Base-by-base conservation (phyloP, 2,888 invertebrate genomes). In the Thysanoteuthis rhombus region DNA sequence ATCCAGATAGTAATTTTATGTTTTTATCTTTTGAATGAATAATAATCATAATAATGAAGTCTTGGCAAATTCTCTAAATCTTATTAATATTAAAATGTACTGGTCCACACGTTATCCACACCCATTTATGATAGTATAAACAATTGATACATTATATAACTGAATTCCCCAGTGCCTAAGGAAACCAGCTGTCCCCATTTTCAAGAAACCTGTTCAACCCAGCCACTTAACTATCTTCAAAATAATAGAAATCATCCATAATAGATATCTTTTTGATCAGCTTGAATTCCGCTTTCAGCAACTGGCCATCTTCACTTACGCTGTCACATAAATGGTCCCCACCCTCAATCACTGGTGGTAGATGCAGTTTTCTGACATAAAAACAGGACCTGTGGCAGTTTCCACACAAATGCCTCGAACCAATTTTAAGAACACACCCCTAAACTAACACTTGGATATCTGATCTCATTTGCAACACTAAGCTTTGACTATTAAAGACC, bases 171-270 rank as follows among this genome's bases (percentile, higher is more conserved):
- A n/a, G 36, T 75, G 75, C 75, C 75, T 36, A n/a, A n/a, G 75
- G 75, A n/a, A 75, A 75, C n/a, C n/a, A 75, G 36, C 16, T 75
- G 75, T 25, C n/a, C 36, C 36, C 75, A 75, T 75, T 75, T 52
- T 75, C 16, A 75, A 75, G 75, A 75, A 75, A 75, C 75, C 75
- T 75, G 75, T 75, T 75, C 75, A 75, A 75, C 75, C 75, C n/a
- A n/a, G n/a, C 75, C 75, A 75, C n/a, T 75, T 75, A 75, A n/a
- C 75, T 75, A 75, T 75, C 75, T 75, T 75, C n/a, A 75, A 75
- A 75, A 75, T 75, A 75, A 75, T 75, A 75, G 75, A 75, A 75
- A 75, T 75, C 75, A 75, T 36, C 75, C 75, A 75, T 75, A 75
- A 75, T 36, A 75, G 36, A 75, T 75, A 75, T 75, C 75, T 75